These are phyloP conservation scores for Columba livia DNA, from an alignment of 2,113 vertebrate genomes.

Conservation along the genomic window DNA sequence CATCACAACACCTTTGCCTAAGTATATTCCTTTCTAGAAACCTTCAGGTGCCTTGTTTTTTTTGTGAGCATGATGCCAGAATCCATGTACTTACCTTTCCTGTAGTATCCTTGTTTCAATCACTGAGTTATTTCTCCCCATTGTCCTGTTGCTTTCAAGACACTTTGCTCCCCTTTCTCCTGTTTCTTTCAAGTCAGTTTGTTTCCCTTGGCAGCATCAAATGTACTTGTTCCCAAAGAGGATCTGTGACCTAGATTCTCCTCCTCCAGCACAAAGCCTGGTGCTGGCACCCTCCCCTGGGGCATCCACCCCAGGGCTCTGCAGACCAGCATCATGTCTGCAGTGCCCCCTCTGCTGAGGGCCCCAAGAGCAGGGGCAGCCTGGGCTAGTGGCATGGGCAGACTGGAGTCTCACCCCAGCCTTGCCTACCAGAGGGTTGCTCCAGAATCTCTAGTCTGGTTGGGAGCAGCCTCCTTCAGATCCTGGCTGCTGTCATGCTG, in stretches of 20 bases:
- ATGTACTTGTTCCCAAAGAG: background rate
- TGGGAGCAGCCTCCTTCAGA: background rate
- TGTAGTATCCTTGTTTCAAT: background rate
- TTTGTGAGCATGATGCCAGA: background rate
- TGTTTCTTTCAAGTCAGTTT: background rate
- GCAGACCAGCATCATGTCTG: background rate
- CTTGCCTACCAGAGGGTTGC: background rate
- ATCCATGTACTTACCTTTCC: background rate
- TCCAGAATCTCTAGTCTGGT: background rate
- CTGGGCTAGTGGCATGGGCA: rapidly evolving
- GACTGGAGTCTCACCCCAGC: background rate
- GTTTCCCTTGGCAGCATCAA: constrained; percentile 54
- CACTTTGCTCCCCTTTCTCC: background rate
- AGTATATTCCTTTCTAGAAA: background rate
- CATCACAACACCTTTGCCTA: background rate
- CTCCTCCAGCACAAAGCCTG: rapidly evolving
- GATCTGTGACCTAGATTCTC: constrained; percentile 49
- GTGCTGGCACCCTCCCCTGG: background rate
- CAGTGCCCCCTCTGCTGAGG: rapidly evolving
- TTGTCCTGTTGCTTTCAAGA: background rate
- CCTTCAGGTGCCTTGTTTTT: background rate
- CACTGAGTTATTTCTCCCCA: background rate
- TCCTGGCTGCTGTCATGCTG: background rate
- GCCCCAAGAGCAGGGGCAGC: background rate
- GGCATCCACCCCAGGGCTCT: background rate